These are phyloP conservation scores for Balaenoptera acutorostrata DNA, from an alignment of 2,113 vertebrate genomes.

Conservation along the genomic window DNA sequence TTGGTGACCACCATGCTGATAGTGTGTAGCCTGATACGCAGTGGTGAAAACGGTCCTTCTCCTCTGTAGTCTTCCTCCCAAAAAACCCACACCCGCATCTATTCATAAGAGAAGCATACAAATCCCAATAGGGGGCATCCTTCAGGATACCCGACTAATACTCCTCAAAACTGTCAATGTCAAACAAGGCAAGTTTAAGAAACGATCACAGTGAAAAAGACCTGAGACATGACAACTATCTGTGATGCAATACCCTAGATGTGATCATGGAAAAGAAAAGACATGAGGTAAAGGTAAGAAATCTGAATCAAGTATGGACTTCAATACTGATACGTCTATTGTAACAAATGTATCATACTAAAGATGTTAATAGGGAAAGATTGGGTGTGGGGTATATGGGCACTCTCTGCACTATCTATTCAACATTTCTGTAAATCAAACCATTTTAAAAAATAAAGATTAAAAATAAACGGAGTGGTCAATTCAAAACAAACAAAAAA, in stretches of 20 bases:
- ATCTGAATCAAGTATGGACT: not conserved
- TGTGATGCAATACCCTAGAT: not conserved
- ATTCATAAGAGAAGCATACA: not conserved
- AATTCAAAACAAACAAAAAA: not conserved
- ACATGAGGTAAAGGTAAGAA: not conserved
- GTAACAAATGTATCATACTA: not conserved
- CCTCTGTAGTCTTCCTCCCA: not conserved
- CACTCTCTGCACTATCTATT: not conserved
- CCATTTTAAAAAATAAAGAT: not conserved
- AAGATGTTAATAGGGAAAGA: too few relatives aligned
- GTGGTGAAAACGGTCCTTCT: not conserved
- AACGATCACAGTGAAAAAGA: not conserved
- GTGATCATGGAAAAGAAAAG: not conserved
- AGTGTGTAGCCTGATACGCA: accelerated
- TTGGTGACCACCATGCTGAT: accelerated
- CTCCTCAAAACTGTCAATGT: not conserved
- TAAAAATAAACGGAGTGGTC: not conserved
- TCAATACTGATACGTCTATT: not conserved
- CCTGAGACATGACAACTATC: not conserved
- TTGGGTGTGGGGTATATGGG: accelerated
- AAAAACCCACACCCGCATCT: not conserved
- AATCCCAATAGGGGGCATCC: accelerated
- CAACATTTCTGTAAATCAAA: not conserved
- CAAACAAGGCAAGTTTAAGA: not conserved
- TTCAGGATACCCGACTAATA: accelerated